Percentiles rank a stretch among this genome's conserved stretches.
Conservation (phyloP, 2,113 vertebrate genomes). For the Macrotis lagotis region DNA sequence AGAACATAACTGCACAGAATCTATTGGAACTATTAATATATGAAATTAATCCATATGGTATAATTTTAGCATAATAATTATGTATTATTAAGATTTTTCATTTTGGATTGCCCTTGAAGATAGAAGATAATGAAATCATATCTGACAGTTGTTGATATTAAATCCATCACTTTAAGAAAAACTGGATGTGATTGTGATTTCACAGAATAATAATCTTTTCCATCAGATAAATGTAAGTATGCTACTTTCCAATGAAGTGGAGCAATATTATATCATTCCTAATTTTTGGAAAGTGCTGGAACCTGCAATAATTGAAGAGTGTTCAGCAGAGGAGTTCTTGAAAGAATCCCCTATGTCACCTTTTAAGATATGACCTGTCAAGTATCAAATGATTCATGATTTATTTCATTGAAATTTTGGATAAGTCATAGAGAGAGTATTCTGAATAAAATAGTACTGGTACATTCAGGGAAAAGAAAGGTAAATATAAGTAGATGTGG, state of each 20-base stretch:
- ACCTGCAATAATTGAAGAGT: neutral
- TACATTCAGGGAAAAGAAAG: neutral
- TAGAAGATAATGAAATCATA: neutral
- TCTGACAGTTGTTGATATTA: neutral
- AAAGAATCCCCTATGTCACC: neutral
- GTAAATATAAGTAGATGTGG: neutral
- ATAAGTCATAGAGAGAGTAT: slow-evolving; percentile 1
- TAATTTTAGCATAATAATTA: neutral
- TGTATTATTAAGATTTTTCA: neutral
- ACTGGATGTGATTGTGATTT: neutral
- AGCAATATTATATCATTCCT: neutral
- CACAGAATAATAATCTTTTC: neutral
- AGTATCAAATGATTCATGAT: neutral
- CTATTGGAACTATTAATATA: neutral
- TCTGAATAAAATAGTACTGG: neutral
- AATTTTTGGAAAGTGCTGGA: neutral
- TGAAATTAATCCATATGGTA: neutral
- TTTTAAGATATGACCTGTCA: slow-evolving; percentile 1
- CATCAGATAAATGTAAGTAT: too few species aligned
- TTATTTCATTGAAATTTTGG: neutral
- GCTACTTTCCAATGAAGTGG: too few species aligned
- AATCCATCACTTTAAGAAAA: neutral
- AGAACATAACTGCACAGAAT: neutral
- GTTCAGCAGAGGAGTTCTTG: neutral
- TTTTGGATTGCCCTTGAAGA: neutral